Percentiles rank a stretch among this genome's conserved stretches.
These are phyloP conservation scores for Entomyzon cyanotis DNA, from an alignment of 2,113 vertebrate species.

Conservation along the genomic window DNA sequence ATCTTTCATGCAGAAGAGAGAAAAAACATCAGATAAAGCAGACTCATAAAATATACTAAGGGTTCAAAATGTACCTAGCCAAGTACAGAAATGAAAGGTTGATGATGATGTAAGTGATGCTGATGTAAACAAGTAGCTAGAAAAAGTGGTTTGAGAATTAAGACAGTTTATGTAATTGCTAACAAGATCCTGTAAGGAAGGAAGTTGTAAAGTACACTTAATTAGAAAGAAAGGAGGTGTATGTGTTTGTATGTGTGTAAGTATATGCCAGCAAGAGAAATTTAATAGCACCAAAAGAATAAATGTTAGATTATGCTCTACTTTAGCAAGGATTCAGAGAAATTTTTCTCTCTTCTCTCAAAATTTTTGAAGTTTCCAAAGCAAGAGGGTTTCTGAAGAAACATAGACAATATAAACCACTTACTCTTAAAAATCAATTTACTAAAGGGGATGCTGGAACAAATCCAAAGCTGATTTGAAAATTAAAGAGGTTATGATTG, in stretches of 20 bases:
- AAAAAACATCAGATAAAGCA: background rate
- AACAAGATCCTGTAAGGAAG: background rate
- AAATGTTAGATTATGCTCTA: background rate
- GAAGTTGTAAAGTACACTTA: background rate
- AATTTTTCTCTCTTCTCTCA: background rate
- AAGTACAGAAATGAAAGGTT: background rate
- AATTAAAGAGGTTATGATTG: conserved; percentile 53
- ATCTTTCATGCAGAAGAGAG: background rate
- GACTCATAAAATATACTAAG: background rate
- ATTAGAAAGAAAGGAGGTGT: background rate
- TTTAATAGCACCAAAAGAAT: background rate
- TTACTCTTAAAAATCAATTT: conserved; percentile 67
- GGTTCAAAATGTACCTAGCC: background rate
- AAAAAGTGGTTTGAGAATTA: background rate
- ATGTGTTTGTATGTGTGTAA: background rate
- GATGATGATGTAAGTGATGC: background rate
- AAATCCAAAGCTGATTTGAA: conserved; percentile 68
- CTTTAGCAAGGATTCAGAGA: background rate
- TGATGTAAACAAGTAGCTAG: background rate
- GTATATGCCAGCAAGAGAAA: background rate
- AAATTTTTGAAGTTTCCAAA: background rate
- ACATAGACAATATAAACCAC: conserved; percentile 22
- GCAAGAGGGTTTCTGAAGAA: conserved; percentile 19
- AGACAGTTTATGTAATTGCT: background rate
- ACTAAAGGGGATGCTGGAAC: conserved; percentile 40